Evolutionary conservation across 2,797 vertebrate species (phyloP).

Genomic region (Ctenosaura bakeri): DNA sequence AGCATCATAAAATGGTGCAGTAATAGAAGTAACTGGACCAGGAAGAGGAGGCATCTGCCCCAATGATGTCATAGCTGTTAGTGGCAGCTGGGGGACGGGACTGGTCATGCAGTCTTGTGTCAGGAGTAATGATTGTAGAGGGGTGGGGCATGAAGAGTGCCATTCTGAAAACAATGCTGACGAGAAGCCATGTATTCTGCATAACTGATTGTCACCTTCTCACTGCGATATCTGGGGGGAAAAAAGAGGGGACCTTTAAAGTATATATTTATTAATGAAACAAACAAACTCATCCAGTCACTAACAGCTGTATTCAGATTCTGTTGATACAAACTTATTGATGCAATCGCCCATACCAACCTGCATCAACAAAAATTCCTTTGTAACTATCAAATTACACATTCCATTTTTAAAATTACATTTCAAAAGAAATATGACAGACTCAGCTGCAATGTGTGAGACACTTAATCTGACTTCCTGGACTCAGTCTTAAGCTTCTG

Average conservation of each 20-base stretch:
- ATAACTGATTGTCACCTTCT: conserved; percentile 90
- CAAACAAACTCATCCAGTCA: background rate
- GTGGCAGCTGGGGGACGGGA: conserved; percentile 84
- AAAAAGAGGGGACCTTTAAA: conserved; percentile 45
- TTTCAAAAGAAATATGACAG: background rate
- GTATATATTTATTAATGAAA: background rate
- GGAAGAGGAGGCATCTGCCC: conserved; percentile 86
- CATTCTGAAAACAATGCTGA: conserved; percentile 87
- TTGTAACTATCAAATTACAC: background rate
- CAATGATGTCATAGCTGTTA: conserved; percentile 87
- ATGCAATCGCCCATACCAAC: background rate
- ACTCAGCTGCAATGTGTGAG: background rate
- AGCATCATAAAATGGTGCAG: conserved; percentile 91
- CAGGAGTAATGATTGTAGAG: conserved; percentile 92
- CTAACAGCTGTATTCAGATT: background rate
- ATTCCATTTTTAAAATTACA: no score
- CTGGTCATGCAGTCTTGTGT: conserved; percentile 87
- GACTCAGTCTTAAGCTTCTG: background rate
- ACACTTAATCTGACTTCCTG: background rate
- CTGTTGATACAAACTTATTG: background rate
- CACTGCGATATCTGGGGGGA: conserved; percentile 84
- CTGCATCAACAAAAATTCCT: conserved; percentile 8
- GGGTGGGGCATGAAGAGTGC: conserved; percentile 86
- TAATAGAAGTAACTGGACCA: conserved; percentile 91
- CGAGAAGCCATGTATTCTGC: conserved; percentile 87